Evolutionary conservation across 2,888 invertebrate genomes (phyloP), one percentile per base, ranked within the genome.

Genomic region (Bellardia bayeri): DNA sequence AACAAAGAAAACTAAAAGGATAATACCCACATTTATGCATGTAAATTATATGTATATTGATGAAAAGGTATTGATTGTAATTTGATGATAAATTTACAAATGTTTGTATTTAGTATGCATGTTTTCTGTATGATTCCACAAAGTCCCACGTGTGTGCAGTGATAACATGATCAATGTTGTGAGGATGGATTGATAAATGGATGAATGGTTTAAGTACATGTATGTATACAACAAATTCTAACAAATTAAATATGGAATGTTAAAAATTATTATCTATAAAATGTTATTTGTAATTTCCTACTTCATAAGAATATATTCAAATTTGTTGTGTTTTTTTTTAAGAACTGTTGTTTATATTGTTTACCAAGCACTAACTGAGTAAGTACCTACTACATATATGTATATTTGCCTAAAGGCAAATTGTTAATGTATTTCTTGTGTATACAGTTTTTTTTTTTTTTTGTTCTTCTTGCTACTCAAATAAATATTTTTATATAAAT

Each of bases 11-110:
- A 37, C 16, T 40, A 40, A 75, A 82, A 30, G 5, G 61, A 30
- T 23, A 78, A 74, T 84, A 85, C 85, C 85, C 85, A 85, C 85
- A 85, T 85, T 80, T 85, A 23, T 23, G 23, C 23, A 23, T 23
- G 23, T 23, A 23, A 23, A 23, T 23, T 23, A 80, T 42, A 37
- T 63, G 61, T 75, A 33, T 33, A 61, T 51, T 74, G 84, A 84
- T 72, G n/a, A 51, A 3, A 72, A 6, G 56, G n/a, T 56, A 56
- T 64, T 23, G 23, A 23, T 23, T 23, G 23, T 23, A 23, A 23
- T 23, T 6, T 74, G 79, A 69, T 85, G 85, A 54, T 54, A 69
- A 85, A 80, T 85, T 85, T 85, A 85, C 85, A 85, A 74, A 85
- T 85, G 76, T 51, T 9, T n/a, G 51, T 16, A 54, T 68, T 58